Evolutionary conservation across 2,888 invertebrate species (phyloP), one percentile per base, ranked within the genome.

Genomic region (Platycheirus rosarum): DNA sequence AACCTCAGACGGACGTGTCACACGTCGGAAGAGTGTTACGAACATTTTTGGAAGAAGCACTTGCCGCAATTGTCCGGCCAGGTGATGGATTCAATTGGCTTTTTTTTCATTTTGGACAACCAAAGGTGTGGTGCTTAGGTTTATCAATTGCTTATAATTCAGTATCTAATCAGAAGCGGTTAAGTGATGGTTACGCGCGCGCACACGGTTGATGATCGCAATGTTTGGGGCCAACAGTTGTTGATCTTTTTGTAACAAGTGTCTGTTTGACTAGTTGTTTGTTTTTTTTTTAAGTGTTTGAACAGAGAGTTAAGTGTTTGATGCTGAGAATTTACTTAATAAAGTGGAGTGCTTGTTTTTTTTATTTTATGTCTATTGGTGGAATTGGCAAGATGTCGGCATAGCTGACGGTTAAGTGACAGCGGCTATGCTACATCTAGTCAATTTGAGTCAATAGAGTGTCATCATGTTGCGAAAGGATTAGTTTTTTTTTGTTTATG

Each of bases 301-400:
- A 4, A 1, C 14, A 55, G 42, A 62, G 49, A 37, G 49, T 57
- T 63, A 26, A 57, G 57, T 57, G 57, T 57, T 57, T 40, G 57
- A 26, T 13, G 35, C 37, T 55, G 37, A 26, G 26, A 57, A 23
- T 23, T 57, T 57, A 26, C 48, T 63, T 48, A 65, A 13, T 75
- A 23, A 57, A 35, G 23, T 13, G 66, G 18, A 62, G 48, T 69
- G 70, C 20, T 37, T 35, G 23, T 8, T 48, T 51, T 18, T 44
- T 71, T 20, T 11, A 16, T 23, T 13, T 26, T 1, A 13, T 57
- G 84, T 87, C 90, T 87, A 85, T 90, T 90, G 89, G 85, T 88
- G 86, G 86, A 88, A 88, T 90, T 90, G 90, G 90, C 90, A 90
- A 90, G 90, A 90, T 90, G 90, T 90, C 90, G 90, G 90, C 90